These are phyloP conservation scores for Drosophila picticornis DNA, from an alignment of 2,888 invertebrate genomes.

Conservation along the genomic window DNA sequence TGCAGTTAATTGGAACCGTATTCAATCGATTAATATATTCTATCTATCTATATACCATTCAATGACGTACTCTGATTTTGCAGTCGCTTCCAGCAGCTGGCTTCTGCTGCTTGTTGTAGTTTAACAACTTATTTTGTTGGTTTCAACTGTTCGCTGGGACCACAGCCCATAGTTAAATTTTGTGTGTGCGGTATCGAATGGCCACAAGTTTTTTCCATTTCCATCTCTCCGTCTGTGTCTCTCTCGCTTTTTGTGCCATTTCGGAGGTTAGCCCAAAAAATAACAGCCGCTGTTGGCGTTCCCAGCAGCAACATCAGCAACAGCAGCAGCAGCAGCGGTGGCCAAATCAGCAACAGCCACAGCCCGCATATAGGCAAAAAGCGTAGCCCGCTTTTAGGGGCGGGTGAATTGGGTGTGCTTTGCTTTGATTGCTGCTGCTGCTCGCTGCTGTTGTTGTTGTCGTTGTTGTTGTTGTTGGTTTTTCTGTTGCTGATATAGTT, in stretches of 20 bases:
- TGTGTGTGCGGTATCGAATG: slow-evolving; percentile 12
- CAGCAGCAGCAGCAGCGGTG: slow-evolving; percentile 47
- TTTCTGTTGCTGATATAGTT: slow-evolving; percentile 29
- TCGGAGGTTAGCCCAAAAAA: slow-evolving; percentile 34
- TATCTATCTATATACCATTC: not conserved
- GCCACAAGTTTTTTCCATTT: slow-evolving; percentile 36
- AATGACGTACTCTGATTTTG: slow-evolving; percentile 7
- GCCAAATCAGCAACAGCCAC: slow-evolving; percentile 31
- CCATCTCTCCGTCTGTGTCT: not conserved
- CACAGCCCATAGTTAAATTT: slow-evolving; percentile 29
- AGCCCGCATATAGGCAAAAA: slow-evolving; percentile 63
- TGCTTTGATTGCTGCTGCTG: slow-evolving; percentile 61
- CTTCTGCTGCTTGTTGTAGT: not conserved
- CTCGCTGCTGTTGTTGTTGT: slow-evolving; percentile 25
- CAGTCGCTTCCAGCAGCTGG: slow-evolving; percentile 10
- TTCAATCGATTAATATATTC: not conserved
- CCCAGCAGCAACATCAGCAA: slow-evolving; percentile 46
- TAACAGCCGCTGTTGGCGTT: slow-evolving; percentile 59
- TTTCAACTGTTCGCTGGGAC: slow-evolving; percentile 20
- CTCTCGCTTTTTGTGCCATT: slow-evolving; percentile 17
- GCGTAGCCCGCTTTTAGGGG: slow-evolving; percentile 59
- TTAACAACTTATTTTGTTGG: slow-evolving; percentile 21
- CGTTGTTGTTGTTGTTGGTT: slow-evolving; percentile 37
- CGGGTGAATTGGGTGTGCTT: slow-evolving; percentile 42
- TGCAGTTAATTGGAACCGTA: not conserved